Conservation (phyloP, 1,140 invertebrate genomes). For the Heliconius himera region DNA sequence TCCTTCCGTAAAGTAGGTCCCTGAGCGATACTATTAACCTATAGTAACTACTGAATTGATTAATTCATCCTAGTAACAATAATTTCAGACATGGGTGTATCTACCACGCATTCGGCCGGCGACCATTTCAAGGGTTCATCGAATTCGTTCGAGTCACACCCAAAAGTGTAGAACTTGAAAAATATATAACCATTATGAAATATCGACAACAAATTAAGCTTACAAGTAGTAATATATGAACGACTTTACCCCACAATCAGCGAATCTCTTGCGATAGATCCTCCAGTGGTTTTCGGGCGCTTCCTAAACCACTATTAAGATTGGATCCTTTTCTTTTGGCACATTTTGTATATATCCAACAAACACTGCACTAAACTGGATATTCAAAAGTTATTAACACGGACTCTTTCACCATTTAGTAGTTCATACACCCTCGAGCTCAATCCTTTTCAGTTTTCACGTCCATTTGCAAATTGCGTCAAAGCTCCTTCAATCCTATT, state of each 20-base stretch:
- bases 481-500: slow-evolving; percentile 76
- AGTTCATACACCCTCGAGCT: slow-evolving; percentile 79
- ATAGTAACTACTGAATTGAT: slow-evolving; percentile 40
- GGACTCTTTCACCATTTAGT: slow-evolving; percentile 75
- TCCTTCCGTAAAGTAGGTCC: slow-evolving; percentile 39
- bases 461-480: slow-evolving; percentile 82
- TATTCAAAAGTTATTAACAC: slow-evolving; percentile 77
- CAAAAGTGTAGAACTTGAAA: slow-evolving; percentile 31
- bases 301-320: slow-evolving; percentile 80
- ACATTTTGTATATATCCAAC: slow-evolving; percentile 76
- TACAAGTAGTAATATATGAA: slow-evolving; percentile 52
- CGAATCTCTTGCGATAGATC: slow-evolving; percentile 70
- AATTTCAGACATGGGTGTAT: slow-evolving; percentile 42
- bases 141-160: slow-evolving; percentile 43
- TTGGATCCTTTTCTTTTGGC: slow-evolving; percentile 80
- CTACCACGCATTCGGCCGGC: slow-evolving; percentile 50
- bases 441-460: slow-evolving; percentile 80
- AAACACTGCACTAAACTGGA: slow-evolving; percentile 72
- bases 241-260: slow-evolving; percentile 80
- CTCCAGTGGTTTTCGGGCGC: slow-evolving; percentile 73
- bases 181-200: slow-evolving; percentile 24
- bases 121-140: slow-evolving; percentile 46
- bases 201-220: slow-evolving; percentile 29
- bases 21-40: slow-evolving; percentile 29
- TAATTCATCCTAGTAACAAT: slow-evolving; percentile 44